Conservation (phyloP, 2,797 vertebrate genomes). For the Pseudochirops cupreus region DNA sequence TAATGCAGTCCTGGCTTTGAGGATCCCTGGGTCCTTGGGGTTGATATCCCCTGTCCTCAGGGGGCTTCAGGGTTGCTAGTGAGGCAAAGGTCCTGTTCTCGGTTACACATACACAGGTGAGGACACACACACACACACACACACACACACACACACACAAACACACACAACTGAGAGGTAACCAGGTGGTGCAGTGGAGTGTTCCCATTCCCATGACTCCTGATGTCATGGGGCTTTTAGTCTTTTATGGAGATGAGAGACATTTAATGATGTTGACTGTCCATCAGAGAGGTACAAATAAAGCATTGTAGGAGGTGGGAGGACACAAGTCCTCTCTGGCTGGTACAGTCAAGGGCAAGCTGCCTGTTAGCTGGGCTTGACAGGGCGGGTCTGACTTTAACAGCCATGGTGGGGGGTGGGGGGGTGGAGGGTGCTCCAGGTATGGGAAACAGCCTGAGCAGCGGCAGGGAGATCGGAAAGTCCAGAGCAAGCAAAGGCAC, state of each 20-base stretch:
- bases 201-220: background rate
- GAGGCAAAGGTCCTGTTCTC: background rate
- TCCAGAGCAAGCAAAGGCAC: background rate
- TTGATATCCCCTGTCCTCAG: too few relatives aligned
- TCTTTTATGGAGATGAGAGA: background rate
- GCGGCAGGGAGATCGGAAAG: conserved; percentile 5
- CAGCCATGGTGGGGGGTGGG: rapidly evolving
- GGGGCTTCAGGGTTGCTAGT: background rate
- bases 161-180: too few relatives aligned
- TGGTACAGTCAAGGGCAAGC: background rate
- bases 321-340: background rate
- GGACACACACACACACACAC: too few relatives aligned
- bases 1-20: too few relatives aligned
- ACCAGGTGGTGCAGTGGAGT: background rate
- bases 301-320: background rate
- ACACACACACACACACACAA: background rate
- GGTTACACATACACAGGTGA: too few relatives aligned
- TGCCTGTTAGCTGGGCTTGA: background rate
- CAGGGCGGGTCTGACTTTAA: background rate
- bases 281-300: background rate
- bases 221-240: background rate
- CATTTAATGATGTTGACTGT: background rate
- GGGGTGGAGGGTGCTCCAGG: background rate
- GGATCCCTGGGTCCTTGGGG: background rate
- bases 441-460: background rate